Percentiles rank a stretch among this genome's conserved stretches.
Conservation (phyloP, 30 jellyfish, hydroid and myxozoan genomes). For the Cassiopea xamachana region DNA sequence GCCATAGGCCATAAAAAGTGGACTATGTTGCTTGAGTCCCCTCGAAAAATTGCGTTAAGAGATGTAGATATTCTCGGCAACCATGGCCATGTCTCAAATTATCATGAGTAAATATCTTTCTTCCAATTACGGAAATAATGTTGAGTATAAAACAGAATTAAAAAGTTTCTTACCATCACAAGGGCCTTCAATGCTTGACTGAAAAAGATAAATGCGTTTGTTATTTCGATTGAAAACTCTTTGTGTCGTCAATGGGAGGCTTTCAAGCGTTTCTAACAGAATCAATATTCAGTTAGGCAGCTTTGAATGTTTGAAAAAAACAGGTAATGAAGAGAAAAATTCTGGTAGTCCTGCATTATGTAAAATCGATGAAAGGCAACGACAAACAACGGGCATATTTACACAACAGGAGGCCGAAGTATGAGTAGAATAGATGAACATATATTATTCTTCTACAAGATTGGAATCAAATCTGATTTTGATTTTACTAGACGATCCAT, state of each 20-base stretch:
- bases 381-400: neutral
- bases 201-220: constrained; percentile 23
- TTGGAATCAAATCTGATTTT: too few species aligned
- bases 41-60: too few species aligned
- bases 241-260: neutral
- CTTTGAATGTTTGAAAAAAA: neutral
- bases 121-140: neutral
- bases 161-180: constrained; percentile 18
- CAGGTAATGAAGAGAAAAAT: neutral
- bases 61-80: too few species aligned
- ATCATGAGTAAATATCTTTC: neutral
- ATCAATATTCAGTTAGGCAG: constrained; percentile 1
- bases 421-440: neutral
- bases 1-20: too few species aligned
- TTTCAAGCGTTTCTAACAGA: constrained; percentile 5
- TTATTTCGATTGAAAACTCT: neutral
- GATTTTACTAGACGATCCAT: too few species aligned
- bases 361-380: neutral
- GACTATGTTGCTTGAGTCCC: too few species aligned
- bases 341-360: neutral
- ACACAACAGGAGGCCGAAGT: neutral
- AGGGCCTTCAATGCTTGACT: constrained; percentile 45
- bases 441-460: too few species aligned
- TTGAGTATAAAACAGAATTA: neutral
- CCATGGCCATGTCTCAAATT: too few species aligned